Evolutionary conservation across 2,888 invertebrate genomes (phyloP).

Genomic region (Nemurella pictetii): DNA sequence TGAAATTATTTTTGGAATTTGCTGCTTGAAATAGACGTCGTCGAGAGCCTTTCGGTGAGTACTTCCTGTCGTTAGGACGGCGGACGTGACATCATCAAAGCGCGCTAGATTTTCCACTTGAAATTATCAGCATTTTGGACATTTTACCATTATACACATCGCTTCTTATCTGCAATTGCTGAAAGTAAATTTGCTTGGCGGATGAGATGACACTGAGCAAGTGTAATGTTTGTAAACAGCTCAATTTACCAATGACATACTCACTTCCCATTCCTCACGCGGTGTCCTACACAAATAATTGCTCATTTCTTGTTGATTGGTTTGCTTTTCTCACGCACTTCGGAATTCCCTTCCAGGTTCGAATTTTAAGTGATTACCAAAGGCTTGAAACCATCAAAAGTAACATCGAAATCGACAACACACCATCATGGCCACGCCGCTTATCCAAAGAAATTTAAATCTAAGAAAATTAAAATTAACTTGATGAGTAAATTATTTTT

Average conservation of each 20-base stretch:
- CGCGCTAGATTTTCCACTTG: neutral
- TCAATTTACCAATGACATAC: neutral
- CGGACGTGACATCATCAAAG: conserved; percentile 13
- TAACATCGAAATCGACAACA: neutral
- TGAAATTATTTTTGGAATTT: conserved; percentile 27
- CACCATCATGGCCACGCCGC: neutral
- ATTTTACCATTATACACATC: neutral
- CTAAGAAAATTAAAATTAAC: no score
- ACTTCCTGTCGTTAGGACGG: neutral
- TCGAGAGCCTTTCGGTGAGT: neutral
- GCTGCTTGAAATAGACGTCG: conserved; percentile 17
- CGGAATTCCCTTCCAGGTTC: neutral
- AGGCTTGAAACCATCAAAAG: neutral
- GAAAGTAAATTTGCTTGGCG: neutral
- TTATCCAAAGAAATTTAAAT: no score
- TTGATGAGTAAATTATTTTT: neutral
- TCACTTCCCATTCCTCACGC: neutral
- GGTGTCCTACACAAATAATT: neutral
- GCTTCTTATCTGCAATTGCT: neutral
- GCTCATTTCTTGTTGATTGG: neutral
- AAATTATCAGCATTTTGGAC: neutral
- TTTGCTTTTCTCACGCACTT: neutral
- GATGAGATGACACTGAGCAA: neutral
- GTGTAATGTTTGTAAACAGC: neutral
- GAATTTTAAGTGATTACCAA: neutral